Evolutionary conservation across 2,888 invertebrate species (phyloP), one percentile per base, ranked within the genome.

Genomic region (Strigamia transsilvanica): DNA sequence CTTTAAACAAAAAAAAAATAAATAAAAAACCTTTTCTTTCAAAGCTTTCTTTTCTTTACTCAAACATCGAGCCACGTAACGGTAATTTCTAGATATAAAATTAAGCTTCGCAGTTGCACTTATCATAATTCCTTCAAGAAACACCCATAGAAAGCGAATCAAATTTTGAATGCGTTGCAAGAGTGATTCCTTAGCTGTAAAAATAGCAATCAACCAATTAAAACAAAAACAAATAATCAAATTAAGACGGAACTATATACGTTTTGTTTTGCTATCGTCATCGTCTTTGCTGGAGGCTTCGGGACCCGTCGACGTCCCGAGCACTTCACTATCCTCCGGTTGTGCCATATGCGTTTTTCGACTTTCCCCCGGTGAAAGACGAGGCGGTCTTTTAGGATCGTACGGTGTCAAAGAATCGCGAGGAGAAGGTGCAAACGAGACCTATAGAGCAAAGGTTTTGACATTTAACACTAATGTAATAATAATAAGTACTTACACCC

Each of bases 1-100:
- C 2, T 27, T 73, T 13, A 73, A n/a, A n/a, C n/a, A n/a, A n/a
- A n/a, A n/a, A n/a, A n/a, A n/a, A n/a, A n/a, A n/a, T 18, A 38
- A 34, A 34, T 27, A 79, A 85, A n/a, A 84, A 88, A 94, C 96
- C 91, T 97, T 84, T 18, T 85, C 84, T 83, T 87, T 98, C 1
- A 98, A 89, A 82, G 92, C 89, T 88, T 93, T 94, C 89, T 98
- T 98, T 87, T 99, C 99, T 83, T 93, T 91, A 0, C 93, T 92
- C 82, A 99, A 91, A 38, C 96, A 94, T 85, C 93, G 93, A 32
- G 98, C 94, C 0, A 99, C 96, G 87, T 97, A 97, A 86, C 99
- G 92, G 89, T 98, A 98, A 88, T 99, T 98, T 82, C 94, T 91
- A 0, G 99, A 99, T 86, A 95, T 93, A 85, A 91, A 91, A 90